Evolutionary conservation across 2,888 invertebrate species (phyloP).

Genomic region (Amitus sp.): DNA sequence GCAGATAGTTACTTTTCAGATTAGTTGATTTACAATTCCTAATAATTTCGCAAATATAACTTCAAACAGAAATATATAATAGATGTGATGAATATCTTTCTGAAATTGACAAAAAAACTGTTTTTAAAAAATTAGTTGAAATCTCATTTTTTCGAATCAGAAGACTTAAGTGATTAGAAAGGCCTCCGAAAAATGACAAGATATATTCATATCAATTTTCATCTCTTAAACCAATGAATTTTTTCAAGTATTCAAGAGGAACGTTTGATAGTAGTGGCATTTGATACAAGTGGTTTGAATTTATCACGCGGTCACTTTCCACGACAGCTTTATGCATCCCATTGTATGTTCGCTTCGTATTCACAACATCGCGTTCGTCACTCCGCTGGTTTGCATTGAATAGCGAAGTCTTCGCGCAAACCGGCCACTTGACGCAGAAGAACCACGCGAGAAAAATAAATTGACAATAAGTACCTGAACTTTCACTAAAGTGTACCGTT

Average conservation of each 20-base stretch:
- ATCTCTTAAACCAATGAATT: no score
- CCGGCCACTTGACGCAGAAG: constrained; percentile 10
- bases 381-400: constrained; percentile 36
- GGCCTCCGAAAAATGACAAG: no score
- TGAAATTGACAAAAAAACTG: no score
- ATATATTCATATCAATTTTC: no score
- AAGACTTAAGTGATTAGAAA: no score
- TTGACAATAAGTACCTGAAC: constrained; percentile 10
- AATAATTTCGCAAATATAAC: no score
- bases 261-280: constrained; percentile 46
- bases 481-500: constrained; percentile 3
- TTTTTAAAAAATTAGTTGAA: no score
- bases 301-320: constrained; percentile 53
- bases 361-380: constrained; percentile 31
- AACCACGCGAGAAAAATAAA: constrained; percentile 7
- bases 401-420: constrained; percentile 33
- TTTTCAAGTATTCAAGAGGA: constrained; percentile 50
- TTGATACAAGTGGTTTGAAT: constrained; percentile 58
- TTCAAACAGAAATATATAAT: no score
- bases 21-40: no score
- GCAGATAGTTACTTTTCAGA: no score
- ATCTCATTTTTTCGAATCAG: no score
- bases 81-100: no score
- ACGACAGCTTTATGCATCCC: constrained; percentile 46
- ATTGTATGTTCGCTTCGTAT: constrained; percentile 44